A percentile compares a stretch with the other conserved stretches of the same genome.
phyloP scores from a whole-genome alignment of 2,888 invertebrate species.

The Dusona sp. region DNA sequence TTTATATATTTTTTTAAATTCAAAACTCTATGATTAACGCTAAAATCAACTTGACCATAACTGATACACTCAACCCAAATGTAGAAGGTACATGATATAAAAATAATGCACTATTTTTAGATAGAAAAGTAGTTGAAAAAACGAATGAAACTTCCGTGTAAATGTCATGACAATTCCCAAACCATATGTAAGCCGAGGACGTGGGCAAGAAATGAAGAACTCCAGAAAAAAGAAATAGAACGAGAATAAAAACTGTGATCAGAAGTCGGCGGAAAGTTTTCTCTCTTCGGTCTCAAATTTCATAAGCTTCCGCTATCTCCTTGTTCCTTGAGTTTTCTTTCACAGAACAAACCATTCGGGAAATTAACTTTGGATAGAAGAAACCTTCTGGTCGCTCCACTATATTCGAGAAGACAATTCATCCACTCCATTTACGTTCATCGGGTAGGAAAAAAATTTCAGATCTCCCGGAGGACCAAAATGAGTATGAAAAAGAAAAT shows the following conservation, averaged over 20 bases:
- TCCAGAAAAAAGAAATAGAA: neutral
- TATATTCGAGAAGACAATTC: slow-evolving; percentile 33
- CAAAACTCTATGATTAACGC: no score
- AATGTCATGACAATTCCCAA: neutral
- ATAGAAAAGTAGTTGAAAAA: neutral
- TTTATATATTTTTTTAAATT: no score
- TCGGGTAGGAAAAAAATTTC: slow-evolving; percentile 45
- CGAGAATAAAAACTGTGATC: slow-evolving; percentile 42
- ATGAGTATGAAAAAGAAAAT: slow-evolving; percentile 19
- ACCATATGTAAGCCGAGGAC: neutral
- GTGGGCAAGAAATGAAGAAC: neutral
- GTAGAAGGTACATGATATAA: no score
- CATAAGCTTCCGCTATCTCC: slow-evolving; percentile 16
- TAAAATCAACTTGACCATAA: no score
- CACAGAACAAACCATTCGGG: slow-evolving; percentile 59
- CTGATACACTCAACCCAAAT: no score
- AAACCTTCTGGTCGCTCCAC: slow-evolving; percentile 21
- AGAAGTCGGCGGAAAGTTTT: slow-evolving; percentile 62
- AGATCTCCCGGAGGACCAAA: neutral
- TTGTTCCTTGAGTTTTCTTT: slow-evolving; percentile 8
- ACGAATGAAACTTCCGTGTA: neutral
- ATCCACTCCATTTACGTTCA: slow-evolving; percentile 48
- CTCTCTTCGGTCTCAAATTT: slow-evolving; percentile 48
- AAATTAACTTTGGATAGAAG: slow-evolving; percentile 60
- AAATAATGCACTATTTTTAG: neutral